phyloP scores from a whole-genome alignment of 2,797 vertebrate genomes.

The Chaetophractus vellerosus region DNA sequence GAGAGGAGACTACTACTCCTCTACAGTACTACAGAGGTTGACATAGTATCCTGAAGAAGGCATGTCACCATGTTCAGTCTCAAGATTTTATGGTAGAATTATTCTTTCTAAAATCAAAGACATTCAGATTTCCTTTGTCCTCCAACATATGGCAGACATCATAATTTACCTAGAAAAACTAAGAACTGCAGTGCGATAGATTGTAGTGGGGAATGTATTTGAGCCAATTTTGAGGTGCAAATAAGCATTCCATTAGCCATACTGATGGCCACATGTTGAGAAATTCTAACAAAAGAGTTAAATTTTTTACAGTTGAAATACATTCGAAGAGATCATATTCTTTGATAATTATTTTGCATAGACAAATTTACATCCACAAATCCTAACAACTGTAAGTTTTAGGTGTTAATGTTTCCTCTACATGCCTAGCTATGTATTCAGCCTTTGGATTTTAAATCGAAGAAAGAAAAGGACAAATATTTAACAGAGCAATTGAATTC shows the following conservation, averaged over 20 bases:
- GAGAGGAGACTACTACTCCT: neutral
- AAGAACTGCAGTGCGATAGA: neutral
- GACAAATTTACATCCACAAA: constrained; percentile 62
- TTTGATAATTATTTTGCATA: constrained; percentile 48
- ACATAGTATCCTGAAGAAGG: neutral
- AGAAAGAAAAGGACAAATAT: constrained; percentile 20
- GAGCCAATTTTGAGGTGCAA: constrained; percentile 32
- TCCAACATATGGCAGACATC: neutral
- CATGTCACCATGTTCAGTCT: neutral
- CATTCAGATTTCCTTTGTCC: neutral
- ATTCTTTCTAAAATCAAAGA: constrained; percentile 19
- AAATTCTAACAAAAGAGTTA: neutral
- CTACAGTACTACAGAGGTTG: neutral
- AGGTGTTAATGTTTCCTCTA: constrained; percentile 28
- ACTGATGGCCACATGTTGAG: constrained; percentile 15
- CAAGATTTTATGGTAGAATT: neutral
- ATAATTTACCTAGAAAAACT: constrained; percentile 9
- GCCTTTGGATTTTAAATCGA: constrained; percentile 66
- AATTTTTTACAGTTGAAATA: neutral
- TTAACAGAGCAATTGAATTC: constrained; percentile 27
- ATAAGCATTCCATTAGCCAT: neutral
- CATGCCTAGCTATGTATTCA: neutral
- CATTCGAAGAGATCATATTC: constrained; percentile 13
- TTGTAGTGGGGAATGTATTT: neutral
- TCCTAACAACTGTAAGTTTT: constrained; percentile 51